Conservation (phyloP, 2,888 invertebrate genomes). For the Eumerus sabulonum region DNA sequence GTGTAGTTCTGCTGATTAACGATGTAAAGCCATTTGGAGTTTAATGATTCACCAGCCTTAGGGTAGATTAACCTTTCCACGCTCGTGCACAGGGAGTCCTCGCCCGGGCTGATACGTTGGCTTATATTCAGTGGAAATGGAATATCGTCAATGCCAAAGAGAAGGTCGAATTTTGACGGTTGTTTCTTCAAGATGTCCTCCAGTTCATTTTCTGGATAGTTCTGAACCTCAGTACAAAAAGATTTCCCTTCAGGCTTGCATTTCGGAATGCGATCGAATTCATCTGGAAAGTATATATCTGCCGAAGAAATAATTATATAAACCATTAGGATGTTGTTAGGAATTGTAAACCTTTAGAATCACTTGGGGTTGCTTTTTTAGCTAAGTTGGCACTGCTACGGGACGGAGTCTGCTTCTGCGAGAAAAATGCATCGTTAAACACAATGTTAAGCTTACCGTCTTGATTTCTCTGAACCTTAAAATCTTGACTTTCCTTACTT, state of each 20-base stretch:
- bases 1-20: conserved; percentile 84
- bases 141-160: conserved; percentile 75
- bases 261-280: conserved; percentile 41
- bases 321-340: background rate
- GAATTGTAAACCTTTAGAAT: conserved; percentile 22
- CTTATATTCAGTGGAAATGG: conserved; percentile 79
- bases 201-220: conserved; percentile 78
- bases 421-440: conserved; percentile 76
- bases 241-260: conserved; percentile 73
- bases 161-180: conserved; percentile 71
- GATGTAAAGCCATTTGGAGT: conserved; percentile 85
- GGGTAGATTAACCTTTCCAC: conserved; percentile 81
- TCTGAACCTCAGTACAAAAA: conserved; percentile 79
- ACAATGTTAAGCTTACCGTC: conserved; percentile 77
- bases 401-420: conserved; percentile 69
- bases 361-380: background rate
- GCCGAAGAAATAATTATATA: background rate
- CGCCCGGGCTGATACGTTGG: conserved; percentile 79
- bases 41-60: conserved; percentile 81
- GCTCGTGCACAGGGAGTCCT: conserved; percentile 79
- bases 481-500: conserved; percentile 73
- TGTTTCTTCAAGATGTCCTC: conserved; percentile 71
- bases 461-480: conserved; percentile 77
- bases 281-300: conserved; percentile 70
- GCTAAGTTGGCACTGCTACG: conserved; percentile 6